Percentiles rank a stretch among this genome's conserved stretches.
phyloP scores from a whole-genome alignment of 2,797 vertebrate genomes.

The Anguilla megastoma region DNA sequence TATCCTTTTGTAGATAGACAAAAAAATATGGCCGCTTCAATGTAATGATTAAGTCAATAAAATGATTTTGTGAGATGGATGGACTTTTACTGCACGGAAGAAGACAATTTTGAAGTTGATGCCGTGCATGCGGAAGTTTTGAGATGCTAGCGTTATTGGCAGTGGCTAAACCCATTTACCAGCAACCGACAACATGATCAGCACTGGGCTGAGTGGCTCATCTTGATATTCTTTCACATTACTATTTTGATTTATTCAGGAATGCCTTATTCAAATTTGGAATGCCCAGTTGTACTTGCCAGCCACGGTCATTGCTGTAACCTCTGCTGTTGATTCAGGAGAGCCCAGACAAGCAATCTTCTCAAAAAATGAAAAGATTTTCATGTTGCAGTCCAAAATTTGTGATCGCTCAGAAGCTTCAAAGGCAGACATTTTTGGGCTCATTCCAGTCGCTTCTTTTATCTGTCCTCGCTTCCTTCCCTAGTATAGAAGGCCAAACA shows the following conservation, averaged over 20 bases:
- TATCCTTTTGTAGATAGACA: constrained; percentile 54
- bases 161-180: constrained; percentile 53
- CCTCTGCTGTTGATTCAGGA: no score
- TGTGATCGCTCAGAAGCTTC: no score
- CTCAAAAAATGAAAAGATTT: no score
- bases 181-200: constrained; percentile 60
- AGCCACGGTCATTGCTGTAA: background rate
- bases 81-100: constrained; percentile 56
- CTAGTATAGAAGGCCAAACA: no score
- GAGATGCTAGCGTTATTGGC: constrained; percentile 72
- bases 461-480: no score
- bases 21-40: constrained; percentile 73
- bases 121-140: constrained; percentile 48
- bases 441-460: no score
- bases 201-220: background rate
- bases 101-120: background rate
- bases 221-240: background rate
- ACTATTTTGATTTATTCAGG: background rate
- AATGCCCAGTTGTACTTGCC: background rate
- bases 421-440: no score
- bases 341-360: no score
- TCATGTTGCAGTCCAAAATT: no score
- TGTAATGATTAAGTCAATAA: constrained; percentile 73
- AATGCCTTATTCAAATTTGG: background rate
- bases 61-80: constrained; percentile 71